phyloP scores from a whole-genome alignment of 2,888 invertebrate genomes.

The Aphidius colemani region DNA sequence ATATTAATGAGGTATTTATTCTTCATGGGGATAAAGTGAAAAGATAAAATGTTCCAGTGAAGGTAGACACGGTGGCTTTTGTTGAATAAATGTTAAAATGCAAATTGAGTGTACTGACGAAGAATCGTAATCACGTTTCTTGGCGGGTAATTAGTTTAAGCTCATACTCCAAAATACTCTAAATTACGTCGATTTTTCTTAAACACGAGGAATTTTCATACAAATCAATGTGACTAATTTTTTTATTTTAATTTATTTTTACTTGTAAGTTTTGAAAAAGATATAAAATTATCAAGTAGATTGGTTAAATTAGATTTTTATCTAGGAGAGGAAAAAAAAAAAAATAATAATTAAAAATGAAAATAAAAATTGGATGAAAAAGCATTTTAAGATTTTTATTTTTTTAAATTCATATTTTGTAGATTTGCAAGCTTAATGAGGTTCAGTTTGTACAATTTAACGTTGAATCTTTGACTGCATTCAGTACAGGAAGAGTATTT shows the following conservation, averaged over 20 bases:
- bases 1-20: too few relatives aligned
- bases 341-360: too few relatives aligned
- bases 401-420: neutral
- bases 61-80: constrained; percentile 42
- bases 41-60: constrained; percentile 12
- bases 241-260: too few relatives aligned
- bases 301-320: too few relatives aligned
- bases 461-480: constrained; percentile 17
- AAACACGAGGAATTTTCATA: constrained; percentile 43
- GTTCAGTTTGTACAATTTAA: constrained; percentile 3
- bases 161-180: constrained; percentile 41
- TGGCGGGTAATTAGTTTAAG: constrained; percentile 56
- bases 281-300: too few relatives aligned
- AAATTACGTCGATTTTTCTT: constrained; percentile 56
- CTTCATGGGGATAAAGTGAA: neutral
- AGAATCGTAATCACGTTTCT: constrained; percentile 56
- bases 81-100: constrained; percentile 50
- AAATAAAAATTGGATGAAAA: neutral
- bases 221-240: constrained; percentile 31
- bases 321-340: too few relatives aligned
- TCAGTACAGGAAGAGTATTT: constrained; percentile 15
- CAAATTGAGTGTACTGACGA: constrained; percentile 54
- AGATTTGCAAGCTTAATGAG: neutral
- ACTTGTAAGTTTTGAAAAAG: too few relatives aligned
- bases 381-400: neutral